These are phyloP conservation scores for Alviniconcha strummeri DNA, from an alignment of 2,888 invertebrate species.

Conservation along the genomic window DNA sequence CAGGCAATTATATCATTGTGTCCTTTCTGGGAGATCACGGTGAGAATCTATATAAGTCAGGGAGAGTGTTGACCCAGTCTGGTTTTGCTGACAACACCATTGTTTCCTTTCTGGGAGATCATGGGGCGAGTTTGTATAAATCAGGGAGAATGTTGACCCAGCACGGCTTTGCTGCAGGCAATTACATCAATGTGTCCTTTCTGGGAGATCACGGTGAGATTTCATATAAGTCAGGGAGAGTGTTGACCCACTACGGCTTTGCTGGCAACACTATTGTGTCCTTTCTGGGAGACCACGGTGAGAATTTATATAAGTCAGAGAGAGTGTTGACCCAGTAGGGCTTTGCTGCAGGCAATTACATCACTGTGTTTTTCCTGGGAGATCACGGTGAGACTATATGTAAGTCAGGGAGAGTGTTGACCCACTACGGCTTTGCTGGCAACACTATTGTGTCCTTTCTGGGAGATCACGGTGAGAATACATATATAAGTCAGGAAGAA, in stretches of 20 bases:
- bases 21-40: slow-evolving; percentile 90
- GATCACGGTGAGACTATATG: slow-evolving; percentile 83
- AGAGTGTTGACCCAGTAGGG: slow-evolving; percentile 76
- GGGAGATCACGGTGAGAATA: slow-evolving; percentile 87
- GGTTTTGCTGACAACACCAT: slow-evolving; percentile 79
- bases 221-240: slow-evolving; percentile 47
- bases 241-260: slow-evolving; percentile 75
- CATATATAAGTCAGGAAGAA: slow-evolving; percentile 47
- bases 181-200: slow-evolving; percentile 85
- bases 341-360: slow-evolving; percentile 77
- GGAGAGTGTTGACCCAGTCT: slow-evolving; percentile 75
- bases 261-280: slow-evolving; percentile 83
- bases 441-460: slow-evolving; percentile 86
- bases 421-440: slow-evolving; percentile 72
- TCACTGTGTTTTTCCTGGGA: slow-evolving; percentile 85
- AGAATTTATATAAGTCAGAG: slow-evolving; percentile 28
- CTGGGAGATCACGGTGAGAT: slow-evolving; percentile 88
- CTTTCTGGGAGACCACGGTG: slow-evolving; percentile 90
- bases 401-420: slow-evolving; percentile 73
- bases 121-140: slow-evolving; percentile 78
- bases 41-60: slow-evolving; percentile 66
- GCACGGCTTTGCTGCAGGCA: slow-evolving; percentile 70
- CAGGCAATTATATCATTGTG: slow-evolving; percentile 85
- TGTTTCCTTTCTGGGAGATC: slow-evolving; percentile 87
- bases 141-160: slow-evolving; percentile 75